Evolutionary conservation across 2,113 vertebrate genomes (phyloP), one percentile per base, ranked within the genome.

Genomic region (Vicugna pacos): DNA sequence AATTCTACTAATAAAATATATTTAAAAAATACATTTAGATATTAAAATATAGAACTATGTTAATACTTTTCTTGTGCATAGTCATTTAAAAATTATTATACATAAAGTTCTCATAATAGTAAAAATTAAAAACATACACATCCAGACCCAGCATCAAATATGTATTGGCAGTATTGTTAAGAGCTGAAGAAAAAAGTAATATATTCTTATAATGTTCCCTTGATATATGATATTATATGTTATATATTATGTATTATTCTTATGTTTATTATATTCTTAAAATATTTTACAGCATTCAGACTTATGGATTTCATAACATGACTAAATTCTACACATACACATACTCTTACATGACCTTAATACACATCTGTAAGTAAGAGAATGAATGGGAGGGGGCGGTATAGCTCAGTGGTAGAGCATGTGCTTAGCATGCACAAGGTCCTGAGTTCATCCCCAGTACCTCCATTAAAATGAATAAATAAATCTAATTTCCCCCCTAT

Each of bases 11-110:
- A 32, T 48, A 81, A 46, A 38, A 38, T 22, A 30, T 35, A 67
- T 48, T 28, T 30, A 42, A 86, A 73, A 48, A 64, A 28, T 26
- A 30, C 38, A n/a, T 62, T 88, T 56, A 56, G 6, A 67, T 56
- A 56, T 32, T 15, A 62, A 67, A 56, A 20, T 14, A 32, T 75
- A 75, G 48, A 75, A 48, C 13, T 4, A 54, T 38, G 38, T 56
- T 65, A 54, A 82, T 69, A 46, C 14, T 67, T 80, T 87, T 48
- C 8, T 54, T 56, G 0, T 24, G 5, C 30, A 11, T 3, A 79
- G 30, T 32, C 11, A 54, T 87, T 64, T 65, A 95, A 54, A 64
- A 92, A 81, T 67, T 48, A 86, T 54, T 79, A 67, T 88, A 81
- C 4, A 17, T 85, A 79, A 52, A 38, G 16, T 5, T 22, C 2